Percentiles rank a stretch among this genome's conserved stretches.
phyloP scores from a whole-genome alignment of 2,113 vertebrate species.

The Alectura lathami region DNA sequence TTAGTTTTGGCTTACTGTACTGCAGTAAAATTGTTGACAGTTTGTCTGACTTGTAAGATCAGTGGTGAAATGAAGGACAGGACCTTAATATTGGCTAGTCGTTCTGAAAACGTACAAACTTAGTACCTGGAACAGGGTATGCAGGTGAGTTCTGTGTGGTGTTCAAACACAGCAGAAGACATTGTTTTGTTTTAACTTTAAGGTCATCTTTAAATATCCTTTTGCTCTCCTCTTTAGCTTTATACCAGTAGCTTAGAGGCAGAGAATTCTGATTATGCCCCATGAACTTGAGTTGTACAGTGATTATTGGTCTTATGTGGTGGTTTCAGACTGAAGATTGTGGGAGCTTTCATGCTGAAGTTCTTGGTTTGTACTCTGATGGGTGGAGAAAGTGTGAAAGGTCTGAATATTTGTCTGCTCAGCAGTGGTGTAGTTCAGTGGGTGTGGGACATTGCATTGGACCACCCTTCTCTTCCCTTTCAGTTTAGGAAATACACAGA shows the following conservation, averaged over 20 bases:
- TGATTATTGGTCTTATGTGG: fast-evolving
- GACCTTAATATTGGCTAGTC: not conserved
- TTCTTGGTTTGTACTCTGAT: not conserved
- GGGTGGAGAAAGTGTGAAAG: not conserved
- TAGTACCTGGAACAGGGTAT: not conserved
- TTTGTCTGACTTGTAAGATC: not conserved
- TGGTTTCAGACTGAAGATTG: not conserved
- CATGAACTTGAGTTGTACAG: not conserved
- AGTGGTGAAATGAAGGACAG: not conserved
- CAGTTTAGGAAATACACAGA: not conserved
- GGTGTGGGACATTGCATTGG: not conserved
- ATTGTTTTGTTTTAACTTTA: not conserved
- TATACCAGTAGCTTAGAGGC: not conserved
- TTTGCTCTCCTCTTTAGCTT: not conserved
- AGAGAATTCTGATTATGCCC: not conserved
- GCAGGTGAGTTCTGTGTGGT: not conserved
- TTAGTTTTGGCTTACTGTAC: not conserved
- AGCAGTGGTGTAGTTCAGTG: not conserved
- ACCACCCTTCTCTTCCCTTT: fast-evolving
- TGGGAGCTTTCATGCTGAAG: not conserved
- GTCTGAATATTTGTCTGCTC: not conserved
- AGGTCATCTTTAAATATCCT: not conserved
- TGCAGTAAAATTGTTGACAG: not conserved
- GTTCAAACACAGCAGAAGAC: not conserved
- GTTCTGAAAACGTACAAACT: not conserved